Evolutionary conservation across 1,140 invertebrate genomes (phyloP), one percentile per base, ranked within the genome.

Genomic region (Neodiprion virginianus): DNA sequence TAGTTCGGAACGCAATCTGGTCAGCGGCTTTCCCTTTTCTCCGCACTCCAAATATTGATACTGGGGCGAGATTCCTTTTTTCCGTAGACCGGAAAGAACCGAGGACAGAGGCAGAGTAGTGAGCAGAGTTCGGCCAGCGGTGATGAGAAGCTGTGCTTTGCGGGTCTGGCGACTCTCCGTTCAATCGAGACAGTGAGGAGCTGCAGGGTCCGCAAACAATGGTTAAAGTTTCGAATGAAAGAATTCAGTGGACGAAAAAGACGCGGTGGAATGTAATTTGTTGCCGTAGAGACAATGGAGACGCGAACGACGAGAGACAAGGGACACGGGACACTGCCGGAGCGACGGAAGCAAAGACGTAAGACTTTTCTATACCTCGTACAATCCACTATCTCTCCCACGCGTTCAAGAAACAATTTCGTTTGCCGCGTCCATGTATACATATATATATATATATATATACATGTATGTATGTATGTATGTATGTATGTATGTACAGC

Each of bases 181-280:
- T 61, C 53, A 61, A 61, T 61, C 53, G 53, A 17, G 53, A 61
- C 53, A 17, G 53, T 61, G 53, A 61, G 53, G 53, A 61, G 11
- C 53, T 40, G 28, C 28, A 61, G n/a, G 53, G 53, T 61, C 53
- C 53, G 53, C 53, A 61, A 61, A 61, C 53, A 61, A 61, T 61
- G 53, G 53, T 61, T 61, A 17, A 61, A 61, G 11, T 61, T 61
- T 61, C 53, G 53, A 77, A 77, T 76, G 69, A 72, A 76, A 74
- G 75, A 78, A 78, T 71, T 75, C 71, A 65, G 77, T 76, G 74
- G 47, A 72, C 70, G 74, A 68, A 74, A 73, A 61, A 71, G 76
- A 79, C 71, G 21, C 72, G 74, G 75, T 78, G 84, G 84, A 86
- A 86, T 86, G 84, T 79, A 86, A 86, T 86, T 86, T 84, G 82